Evolutionary conservation across 1,140 invertebrate genomes (phyloP).

Genomic region (Tenebrio molitor): DNA sequence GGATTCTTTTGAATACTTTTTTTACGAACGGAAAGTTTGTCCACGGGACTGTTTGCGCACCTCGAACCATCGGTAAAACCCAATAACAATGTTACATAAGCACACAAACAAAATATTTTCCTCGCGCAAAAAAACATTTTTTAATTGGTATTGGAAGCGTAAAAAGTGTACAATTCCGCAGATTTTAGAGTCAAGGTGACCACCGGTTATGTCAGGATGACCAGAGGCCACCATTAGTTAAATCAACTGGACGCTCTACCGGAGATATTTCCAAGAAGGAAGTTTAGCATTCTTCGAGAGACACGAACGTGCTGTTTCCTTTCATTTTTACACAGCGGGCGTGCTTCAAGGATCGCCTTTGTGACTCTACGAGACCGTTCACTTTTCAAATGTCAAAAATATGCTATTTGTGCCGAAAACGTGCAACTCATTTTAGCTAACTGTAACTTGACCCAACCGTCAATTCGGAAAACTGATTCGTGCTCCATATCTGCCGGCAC

Average conservation of each 20-base stretch:
- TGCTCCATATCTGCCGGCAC: neutral
- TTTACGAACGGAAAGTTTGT: slow-evolving; percentile 6
- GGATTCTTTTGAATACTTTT: neutral
- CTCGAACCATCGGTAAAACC: slow-evolving; percentile 3
- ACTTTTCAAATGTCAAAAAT: neutral
- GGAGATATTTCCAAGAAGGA: too few relatives aligned
- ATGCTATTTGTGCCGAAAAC: too few relatives aligned
- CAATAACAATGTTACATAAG: neutral
- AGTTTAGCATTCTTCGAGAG: too few relatives aligned
- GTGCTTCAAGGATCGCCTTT: neutral
- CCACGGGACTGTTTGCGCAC: neutral
- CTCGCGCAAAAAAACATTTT: neutral
- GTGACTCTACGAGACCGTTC: neutral
- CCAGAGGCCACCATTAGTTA: too few relatives aligned
- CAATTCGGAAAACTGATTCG: neutral
- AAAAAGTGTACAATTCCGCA: neutral
- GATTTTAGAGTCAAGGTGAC: too few relatives aligned
- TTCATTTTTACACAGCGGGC: neutral
- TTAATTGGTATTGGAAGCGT: neutral
- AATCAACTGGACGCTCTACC: too few relatives aligned
- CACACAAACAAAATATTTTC: slow-evolving; percentile 10
- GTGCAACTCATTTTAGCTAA: neutral
- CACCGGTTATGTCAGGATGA: too few relatives aligned
- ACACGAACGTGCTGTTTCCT: too few relatives aligned
- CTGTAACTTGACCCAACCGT: neutral